These are phyloP conservation scores for Tapirus indicus DNA, from an alignment of 2,797 vertebrate genomes.

Conservation along the genomic window DNA sequence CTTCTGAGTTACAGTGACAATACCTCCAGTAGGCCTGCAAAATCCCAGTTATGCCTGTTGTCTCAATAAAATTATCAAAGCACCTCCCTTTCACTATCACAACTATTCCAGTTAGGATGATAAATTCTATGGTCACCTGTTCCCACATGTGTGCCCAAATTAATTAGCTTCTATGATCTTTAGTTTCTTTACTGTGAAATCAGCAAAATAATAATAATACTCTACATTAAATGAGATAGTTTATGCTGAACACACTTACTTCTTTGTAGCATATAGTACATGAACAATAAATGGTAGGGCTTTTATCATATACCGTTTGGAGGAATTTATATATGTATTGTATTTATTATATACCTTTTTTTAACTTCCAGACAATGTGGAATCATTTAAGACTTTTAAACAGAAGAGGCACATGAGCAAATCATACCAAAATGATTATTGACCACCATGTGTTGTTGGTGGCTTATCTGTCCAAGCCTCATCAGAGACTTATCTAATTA, in stretches of 20 bases:
- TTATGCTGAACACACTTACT: not conserved
- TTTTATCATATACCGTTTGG: not conserved
- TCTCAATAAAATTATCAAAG: not conserved
- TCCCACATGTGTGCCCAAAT: not conserved
- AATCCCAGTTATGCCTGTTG: not conserved
- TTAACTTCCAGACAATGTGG: not conserved
- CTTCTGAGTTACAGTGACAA: not conserved
- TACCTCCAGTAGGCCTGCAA: not conserved
- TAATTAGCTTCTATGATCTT: not conserved
- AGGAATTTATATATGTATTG: not conserved
- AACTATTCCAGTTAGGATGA: not conserved
- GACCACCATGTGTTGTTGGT: no score
- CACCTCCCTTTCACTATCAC: not conserved
- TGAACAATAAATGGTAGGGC: not conserved
- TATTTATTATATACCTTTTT: no score
- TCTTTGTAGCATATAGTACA: not conserved
- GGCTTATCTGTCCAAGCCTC: not conserved
- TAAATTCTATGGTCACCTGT: not conserved
- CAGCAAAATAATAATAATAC: not conserved
- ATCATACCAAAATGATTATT: not conserved
- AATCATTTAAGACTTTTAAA: not conserved
- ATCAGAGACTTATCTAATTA: not conserved
- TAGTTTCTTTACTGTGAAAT: not conserved
- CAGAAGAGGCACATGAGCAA: not conserved
- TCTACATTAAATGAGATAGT: not conserved